Percentiles rank a stretch among this genome's conserved stretches.
phyloP scores from a whole-genome alignment of 2,113 vertebrate genomes.

The Tiliqua scincoides region DNA sequence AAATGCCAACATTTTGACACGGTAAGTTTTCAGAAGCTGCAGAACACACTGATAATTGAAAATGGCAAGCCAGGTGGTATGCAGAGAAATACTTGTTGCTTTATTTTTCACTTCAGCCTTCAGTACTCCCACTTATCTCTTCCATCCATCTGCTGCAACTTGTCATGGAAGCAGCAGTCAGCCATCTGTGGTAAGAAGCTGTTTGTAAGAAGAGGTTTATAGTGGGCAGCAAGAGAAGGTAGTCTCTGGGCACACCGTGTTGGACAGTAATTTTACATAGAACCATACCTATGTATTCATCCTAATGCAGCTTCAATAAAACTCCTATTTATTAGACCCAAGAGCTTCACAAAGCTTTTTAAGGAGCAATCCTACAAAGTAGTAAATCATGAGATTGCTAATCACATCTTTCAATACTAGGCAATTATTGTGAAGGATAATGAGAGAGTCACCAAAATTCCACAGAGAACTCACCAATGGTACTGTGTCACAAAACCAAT shows the following conservation, averaged over 20 bases:
- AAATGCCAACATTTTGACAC: not conserved
- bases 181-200: not conserved
- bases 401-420: not conserved
- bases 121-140: not conserved
- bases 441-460: not conserved
- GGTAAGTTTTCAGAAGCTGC: not conserved
- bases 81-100: accelerated
- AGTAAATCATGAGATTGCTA: not conserved
- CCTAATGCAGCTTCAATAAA: not conserved
- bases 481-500: not conserved
- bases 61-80: not conserved
- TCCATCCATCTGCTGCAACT: not conserved
- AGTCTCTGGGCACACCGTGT: not conserved
- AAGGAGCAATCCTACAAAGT: not conserved
- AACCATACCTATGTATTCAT: not conserved
- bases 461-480: not conserved
- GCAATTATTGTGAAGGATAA: not conserved
- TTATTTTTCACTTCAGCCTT: not conserved
- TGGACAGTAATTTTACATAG: not conserved
- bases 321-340: not conserved
- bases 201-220: not conserved
- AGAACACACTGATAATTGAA: not conserved
- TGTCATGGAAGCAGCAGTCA: accelerated
- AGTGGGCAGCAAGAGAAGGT: too few species aligned
- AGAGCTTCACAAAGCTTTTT: not conserved